Evolutionary conservation across 1,140 invertebrate genomes (phyloP), one percentile per base, ranked within the genome.

Genomic region (Paraescarpia echinospica): DNA sequence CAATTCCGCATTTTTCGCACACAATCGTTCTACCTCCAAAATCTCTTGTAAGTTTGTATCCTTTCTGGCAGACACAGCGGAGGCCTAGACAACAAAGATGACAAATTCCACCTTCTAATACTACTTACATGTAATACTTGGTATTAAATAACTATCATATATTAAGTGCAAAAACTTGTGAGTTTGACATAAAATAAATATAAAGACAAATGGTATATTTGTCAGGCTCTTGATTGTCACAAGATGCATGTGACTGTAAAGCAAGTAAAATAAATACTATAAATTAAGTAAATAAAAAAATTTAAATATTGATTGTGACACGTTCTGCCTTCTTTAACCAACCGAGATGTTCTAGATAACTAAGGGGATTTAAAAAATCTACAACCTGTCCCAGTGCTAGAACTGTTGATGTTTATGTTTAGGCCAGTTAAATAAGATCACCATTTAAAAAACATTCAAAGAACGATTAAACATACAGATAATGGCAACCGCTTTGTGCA

Each of bases 11-110:
- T 77, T 92, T 41, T 31, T 91, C 92, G 94, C 95, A 96, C 34
- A 35, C 59, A 14, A 96, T 94, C 89, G 93, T 51, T 51, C 59
- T 91, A 1, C 94, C 94, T 89, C 95, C 95, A 94, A 95, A 95
- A 89, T 95, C 94, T 59, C 89, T 91, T 8, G 92, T 89, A 93
- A 95, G 94, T 35, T 89, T 94, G 92, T 94, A 95, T 1, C 94
- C 94, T 59, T 93, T 91, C 35, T 93, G 90, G 89, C 95, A 96
- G n/a, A 93, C 94, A 95, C 95, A 96, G 5, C 92, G 92, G 4
- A 95, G 93, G n/a, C 95, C 95, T 96, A 92, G 14, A 89, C 90
- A 59, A 33, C 51, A 88, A 88, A n/a, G n/a, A n/a, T n/a, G 34
- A 27, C n/a, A 92, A 31, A 92, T 41, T 33, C 22, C 6, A 34